A percentile compares a stretch with the other conserved stretches of the same genome.
Conservation (phyloP, 2,888 invertebrate genomes). For the Caenorhabditis becei region DNA sequence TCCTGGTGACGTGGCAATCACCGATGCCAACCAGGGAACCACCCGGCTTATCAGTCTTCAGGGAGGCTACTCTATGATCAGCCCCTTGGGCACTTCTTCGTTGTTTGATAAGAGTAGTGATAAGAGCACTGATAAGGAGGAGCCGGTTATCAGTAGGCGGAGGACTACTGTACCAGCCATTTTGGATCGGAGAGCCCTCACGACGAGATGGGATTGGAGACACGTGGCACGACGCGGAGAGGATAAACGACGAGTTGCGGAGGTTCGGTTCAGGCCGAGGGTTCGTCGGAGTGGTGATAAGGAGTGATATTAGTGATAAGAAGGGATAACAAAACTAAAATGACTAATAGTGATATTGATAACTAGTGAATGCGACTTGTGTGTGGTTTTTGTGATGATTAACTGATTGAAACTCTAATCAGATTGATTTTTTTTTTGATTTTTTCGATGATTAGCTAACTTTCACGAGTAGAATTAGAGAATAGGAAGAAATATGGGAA, state of each 20-base stretch:
- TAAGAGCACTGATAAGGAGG: constrained; percentile 29
- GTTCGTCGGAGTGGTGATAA: constrained; percentile 65
- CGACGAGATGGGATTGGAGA: constrained; percentile 95
- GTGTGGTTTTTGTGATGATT: constrained; percentile 18
- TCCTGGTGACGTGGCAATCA: constrained; percentile 49
- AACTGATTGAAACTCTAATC: not conserved
- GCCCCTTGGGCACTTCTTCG: constrained; percentile 51
- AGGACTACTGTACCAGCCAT: constrained; percentile 54
- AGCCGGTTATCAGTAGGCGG: constrained; percentile 51
- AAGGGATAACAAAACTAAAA: constrained; percentile 5
- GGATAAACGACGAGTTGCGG: constrained; percentile 66
- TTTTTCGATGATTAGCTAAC: no score
- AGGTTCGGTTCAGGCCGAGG: constrained; percentile 82
- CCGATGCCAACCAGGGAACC: constrained; percentile 21
- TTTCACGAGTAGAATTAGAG: no score
- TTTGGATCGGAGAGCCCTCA: constrained; percentile 87
- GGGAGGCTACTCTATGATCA: constrained; percentile 57
- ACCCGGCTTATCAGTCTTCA: constrained; percentile 55
- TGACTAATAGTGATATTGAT: no score
- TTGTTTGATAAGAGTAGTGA: constrained; percentile 41
- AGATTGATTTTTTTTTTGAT: no score
- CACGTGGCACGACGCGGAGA: constrained; percentile 90
- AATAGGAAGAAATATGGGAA: no score
- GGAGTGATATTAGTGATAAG: constrained; percentile 19
- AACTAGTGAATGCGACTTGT: constrained; percentile 20